Evolutionary conservation across 2,888 invertebrate genomes (phyloP), one percentile per base, ranked within the genome.

Genomic region (Paralinhomoeus sp.): DNA sequence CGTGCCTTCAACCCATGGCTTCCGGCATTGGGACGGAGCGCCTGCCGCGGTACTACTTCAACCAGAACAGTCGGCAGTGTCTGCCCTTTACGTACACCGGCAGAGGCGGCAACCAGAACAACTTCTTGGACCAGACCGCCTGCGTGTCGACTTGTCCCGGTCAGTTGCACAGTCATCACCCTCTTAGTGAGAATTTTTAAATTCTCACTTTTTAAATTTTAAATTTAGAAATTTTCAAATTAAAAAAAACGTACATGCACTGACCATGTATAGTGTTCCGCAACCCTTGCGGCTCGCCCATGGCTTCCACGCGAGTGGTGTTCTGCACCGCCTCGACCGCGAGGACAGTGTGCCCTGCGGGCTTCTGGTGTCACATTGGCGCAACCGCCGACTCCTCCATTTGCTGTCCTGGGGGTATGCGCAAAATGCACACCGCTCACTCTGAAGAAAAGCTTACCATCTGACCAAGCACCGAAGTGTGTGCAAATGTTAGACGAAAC

Each of bases 11-110:
- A 20, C 24, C 44, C 2, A 40, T 44, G 40, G 12, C 31, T 2
- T 34, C 39, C 2, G 44, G 44, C 18, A 41, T 24, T 12, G 43
- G 43, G 12, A 31, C 31, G n/a, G 15, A 20, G 2, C 23, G n/a
- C 20, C 23, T 38, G 23, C 5, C n/a, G 18, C 38, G 43, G n/a
- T 43, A 34, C 33, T 38, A 33, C 20, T 43, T 35, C 40, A 39
- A 39, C 21, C 38, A 39, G 12, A 38, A 38, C 20, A 39, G 34
- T 13, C 18, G 35, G 2, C 46, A 41, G 21, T 37, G 38, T 13
- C 17, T 37, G 12, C 33, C 27, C 9, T 45, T 47, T 40, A 45
- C 45, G 18, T 47, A 47, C 41, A 45, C 37, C n/a, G 47, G 47
- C 9, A 23, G 17, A 5, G 47, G 45, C 12, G 47, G 47, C 21